Conservation (phyloP, 2,888 invertebrate species). For the Myopa testacea region DNA sequence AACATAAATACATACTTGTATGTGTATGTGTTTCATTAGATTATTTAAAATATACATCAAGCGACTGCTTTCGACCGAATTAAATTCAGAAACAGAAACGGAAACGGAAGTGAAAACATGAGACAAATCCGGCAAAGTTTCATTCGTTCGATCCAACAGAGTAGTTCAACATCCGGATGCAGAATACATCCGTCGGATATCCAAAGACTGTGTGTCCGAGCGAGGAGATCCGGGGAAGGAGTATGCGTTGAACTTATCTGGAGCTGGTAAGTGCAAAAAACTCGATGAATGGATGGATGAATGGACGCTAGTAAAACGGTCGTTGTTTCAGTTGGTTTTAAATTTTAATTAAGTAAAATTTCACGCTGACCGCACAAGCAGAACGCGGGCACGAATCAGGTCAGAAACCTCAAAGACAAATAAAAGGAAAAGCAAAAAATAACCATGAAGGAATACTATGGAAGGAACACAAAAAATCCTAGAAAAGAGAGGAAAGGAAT, state of each 20-base stretch:
- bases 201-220: background rate
- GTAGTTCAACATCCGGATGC: background rate
- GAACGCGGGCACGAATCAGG: background rate
- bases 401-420: background rate
- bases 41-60: background rate
- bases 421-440: background rate
- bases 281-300: too few species aligned
- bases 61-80: conserved; percentile 11
- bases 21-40: background rate
- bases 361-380: conserved; percentile 35
- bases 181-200: background rate
- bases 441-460: too few species aligned
- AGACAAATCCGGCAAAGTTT: background rate
- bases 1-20: background rate
- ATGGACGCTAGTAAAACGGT: too few species aligned
- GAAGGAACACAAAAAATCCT: background rate
- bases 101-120: conserved; percentile 28
- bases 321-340: conserved; percentile 36
- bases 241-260: too few species aligned
- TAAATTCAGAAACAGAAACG: conserved; percentile 33
- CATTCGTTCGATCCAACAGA: background rate
- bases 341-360: conserved; percentile 41
- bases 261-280: too few species aligned
- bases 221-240: background rate
- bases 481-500: background rate